Evolutionary conservation across 92 coral and sea anemone species (phyloP), one percentile per base, ranked within the genome.

Genomic region (Desmophyllum pertusum): DNA sequence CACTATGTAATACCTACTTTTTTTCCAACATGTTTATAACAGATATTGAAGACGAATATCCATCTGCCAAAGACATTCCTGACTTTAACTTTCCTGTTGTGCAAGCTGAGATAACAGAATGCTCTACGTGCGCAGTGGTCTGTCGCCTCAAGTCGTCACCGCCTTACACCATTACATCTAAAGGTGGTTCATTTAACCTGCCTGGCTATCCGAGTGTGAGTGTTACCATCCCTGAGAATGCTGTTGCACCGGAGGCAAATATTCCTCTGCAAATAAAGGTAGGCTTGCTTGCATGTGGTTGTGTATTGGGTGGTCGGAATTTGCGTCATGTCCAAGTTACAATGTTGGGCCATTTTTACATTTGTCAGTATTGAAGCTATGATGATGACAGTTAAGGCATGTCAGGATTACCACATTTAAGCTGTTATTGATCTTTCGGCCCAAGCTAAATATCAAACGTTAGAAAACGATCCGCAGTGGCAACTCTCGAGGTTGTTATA

Each of bases 91-190:
- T 73, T 72, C 80, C 86, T 5, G 86, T 83, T 37, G 80, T 80
- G 27, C 61, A 55, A 43, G 23, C 61, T 19, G 59, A 83, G 61
- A 57, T 83, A 10, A 83, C 71, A 18, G 61, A 40, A 61, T 72
- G 86, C 29, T 83, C 80, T 4, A 83, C 80, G 5, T 83, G 38
- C 30, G 86, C 9, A 3, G 86, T 73, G 25, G 80, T 83, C 23
- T 83, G 79, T 23, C 86, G 86, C 73, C 86, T 83, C 13, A 63
- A 57, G 46, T 55, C 86, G n/a, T 5, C 27, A 57, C 73, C n/a
- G n/a, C 13, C 14, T 6, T 75, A 51, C 37, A 42, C 72, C 23
- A 14, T 83, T 19, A 72, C 86, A 0, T 41, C 55, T 0, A 36
- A 59, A 19, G 57, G 38, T 0, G 27, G 35, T 6, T 35, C 43